Evolutionary conservation across 2,888 invertebrate genomes (phyloP).

Genomic region (Cephalotes varians): DNA sequence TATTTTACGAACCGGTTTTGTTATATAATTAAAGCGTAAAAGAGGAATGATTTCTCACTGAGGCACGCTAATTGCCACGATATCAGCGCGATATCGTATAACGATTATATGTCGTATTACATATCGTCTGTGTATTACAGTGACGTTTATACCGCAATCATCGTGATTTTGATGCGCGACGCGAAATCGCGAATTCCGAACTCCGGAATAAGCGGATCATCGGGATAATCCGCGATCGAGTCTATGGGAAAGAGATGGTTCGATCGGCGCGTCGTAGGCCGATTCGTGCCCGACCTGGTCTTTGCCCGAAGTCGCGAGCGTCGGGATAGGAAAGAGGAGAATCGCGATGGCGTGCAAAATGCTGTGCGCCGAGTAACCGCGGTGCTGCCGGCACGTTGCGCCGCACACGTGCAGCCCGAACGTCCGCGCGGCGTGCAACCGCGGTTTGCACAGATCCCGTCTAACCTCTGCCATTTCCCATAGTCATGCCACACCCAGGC

Average conservation of each 20-base stretch:
- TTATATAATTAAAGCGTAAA: not conserved
- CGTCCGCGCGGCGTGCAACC: slow-evolving; percentile 48
- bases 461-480: slow-evolving; percentile 83
- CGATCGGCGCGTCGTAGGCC: not conserved
- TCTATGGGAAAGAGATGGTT: slow-evolving; percentile 61
- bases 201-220: not conserved
- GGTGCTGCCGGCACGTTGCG: slow-evolving; percentile 58
- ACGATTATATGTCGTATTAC: not conserved
- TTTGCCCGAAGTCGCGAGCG: slow-evolving; percentile 66
- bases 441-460: slow-evolving; percentile 60
- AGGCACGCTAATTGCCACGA: not conserved
- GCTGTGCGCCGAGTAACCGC: slow-evolving; percentile 56
- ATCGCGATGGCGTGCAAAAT: slow-evolving; percentile 53
- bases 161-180: not conserved
- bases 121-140: not conserved
- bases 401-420: slow-evolving; percentile 44
- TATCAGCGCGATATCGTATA: not conserved
- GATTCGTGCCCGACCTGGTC: slow-evolving; percentile 64
- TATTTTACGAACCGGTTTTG: not conserved
- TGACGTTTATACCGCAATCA: not conserved
- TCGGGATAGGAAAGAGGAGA: not conserved
- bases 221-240: not conserved
- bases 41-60: not conserved
- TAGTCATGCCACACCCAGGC: slow-evolving; percentile 80
- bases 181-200: not conserved